Evolutionary conservation across 1,140 invertebrate genomes (phyloP).

Genomic region (Leptinotarsa texana): DNA sequence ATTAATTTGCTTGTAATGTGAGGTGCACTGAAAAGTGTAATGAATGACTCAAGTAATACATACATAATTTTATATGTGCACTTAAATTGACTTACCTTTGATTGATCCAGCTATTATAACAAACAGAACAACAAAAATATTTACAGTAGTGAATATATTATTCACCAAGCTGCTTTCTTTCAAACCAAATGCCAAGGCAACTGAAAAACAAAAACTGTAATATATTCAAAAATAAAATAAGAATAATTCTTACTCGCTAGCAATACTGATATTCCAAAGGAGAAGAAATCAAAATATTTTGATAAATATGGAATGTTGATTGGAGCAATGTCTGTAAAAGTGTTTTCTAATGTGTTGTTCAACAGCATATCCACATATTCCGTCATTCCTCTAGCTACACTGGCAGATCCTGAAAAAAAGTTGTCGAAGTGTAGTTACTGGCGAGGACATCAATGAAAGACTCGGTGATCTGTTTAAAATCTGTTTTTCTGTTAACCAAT

Average conservation of each 20-base stretch:
- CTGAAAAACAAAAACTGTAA: slow-evolving; percentile 55
- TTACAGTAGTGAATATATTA: slow-evolving; percentile 82
- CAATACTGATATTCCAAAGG: slow-evolving; percentile 63
- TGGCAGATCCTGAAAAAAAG: slow-evolving; percentile 72
- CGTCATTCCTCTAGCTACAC: slow-evolving; percentile 80
- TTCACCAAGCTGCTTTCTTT: slow-evolving; percentile 84
- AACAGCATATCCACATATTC: slow-evolving; percentile 72
- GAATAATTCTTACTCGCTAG: slow-evolving; percentile 59
- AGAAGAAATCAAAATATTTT: slow-evolving; percentile 72
- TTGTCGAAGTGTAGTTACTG: not conserved
- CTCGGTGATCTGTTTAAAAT: too few relatives aligned
- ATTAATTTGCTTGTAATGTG: too few relatives aligned
- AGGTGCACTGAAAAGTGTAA: too few relatives aligned
- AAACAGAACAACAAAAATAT: slow-evolving; percentile 79
- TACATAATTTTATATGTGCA: not conserved
- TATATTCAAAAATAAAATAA: not conserved
- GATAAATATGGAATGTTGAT: slow-evolving; percentile 64
- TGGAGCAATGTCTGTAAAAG: slow-evolving; percentile 63
- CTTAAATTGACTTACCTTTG: slow-evolving; percentile 62
- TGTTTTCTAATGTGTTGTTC: slow-evolving; percentile 63
- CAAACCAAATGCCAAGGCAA: slow-evolving; percentile 76
- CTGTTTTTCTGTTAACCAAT: too few relatives aligned
- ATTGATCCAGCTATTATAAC: slow-evolving; percentile 81
- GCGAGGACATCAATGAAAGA: too few relatives aligned
- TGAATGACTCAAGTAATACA: too few relatives aligned